phyloP scores from a whole-genome alignment of 1,140 invertebrate genomes.

The Drosophila equinoxialis region DNA sequence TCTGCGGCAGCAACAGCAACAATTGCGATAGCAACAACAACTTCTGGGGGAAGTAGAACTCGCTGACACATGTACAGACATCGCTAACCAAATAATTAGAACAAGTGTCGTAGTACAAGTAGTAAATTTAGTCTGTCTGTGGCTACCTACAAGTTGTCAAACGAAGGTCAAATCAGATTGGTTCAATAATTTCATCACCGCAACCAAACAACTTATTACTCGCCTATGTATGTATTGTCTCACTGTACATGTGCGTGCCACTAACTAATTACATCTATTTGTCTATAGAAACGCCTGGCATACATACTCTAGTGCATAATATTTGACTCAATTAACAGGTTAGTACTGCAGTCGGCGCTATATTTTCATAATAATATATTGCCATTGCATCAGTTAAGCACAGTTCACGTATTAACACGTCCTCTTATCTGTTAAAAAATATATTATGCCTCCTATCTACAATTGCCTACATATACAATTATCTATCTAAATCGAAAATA shows the following conservation, averaged over 20 bases:
- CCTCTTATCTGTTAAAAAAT: not conserved
- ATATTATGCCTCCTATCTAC: not conserved
- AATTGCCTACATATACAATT: not conserved
- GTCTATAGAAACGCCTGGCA: not conserved
- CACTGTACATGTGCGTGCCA: constrained; percentile 20
- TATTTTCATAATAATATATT: not conserved
- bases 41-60: not conserved
- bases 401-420: not conserved
- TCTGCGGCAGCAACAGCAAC: constrained; percentile 6
- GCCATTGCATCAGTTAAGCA: not conserved
- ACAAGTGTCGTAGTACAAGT: constrained; percentile 9
- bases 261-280: constrained; percentile 38
- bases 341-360: not conserved
- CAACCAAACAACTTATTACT: constrained; percentile 37
- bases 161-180: constrained; percentile 2
- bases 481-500: not conserved
- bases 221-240: constrained; percentile 36
- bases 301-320: not conserved
- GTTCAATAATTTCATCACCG: constrained; percentile 2
- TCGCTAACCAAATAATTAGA: constrained; percentile 3
- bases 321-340: not conserved
- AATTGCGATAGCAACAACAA: constrained; percentile 4
- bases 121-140: not conserved
- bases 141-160: not conserved
- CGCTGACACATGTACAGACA: constrained; percentile 1